phyloP scores from a whole-genome alignment of 2,888 invertebrate species.

The Cantharis rustica region DNA sequence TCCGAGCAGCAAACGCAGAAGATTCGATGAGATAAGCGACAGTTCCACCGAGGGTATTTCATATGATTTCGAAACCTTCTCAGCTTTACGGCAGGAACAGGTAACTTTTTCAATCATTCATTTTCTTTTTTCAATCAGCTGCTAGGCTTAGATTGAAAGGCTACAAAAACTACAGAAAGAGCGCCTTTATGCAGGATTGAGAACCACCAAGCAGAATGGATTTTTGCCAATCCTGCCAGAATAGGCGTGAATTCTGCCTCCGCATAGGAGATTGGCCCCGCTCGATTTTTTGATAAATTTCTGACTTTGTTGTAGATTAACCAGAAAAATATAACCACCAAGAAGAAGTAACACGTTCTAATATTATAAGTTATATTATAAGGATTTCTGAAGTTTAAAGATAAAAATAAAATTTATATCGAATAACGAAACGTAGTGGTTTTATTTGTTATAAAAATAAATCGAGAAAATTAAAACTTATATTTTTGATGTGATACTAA shows the following conservation, averaged over 20 bases:
- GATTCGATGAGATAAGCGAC: background rate
- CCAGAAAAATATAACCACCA: background rate
- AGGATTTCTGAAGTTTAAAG: background rate
- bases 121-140: too few species aligned
- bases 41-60: background rate
- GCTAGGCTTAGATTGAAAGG: too few species aligned
- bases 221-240: too few species aligned
- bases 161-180: too few species aligned
- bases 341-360: background rate
- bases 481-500: conserved; percentile 37
- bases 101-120: background rate
- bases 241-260: too few species aligned
- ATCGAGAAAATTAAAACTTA: background rate
- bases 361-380: background rate
- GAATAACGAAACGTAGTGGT: background rate
- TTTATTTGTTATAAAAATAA: background rate
- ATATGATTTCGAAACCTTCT: background rate
- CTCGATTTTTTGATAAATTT: background rate
- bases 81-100: background rate
- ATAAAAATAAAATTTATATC: background rate
- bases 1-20: background rate
- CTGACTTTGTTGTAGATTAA: background rate
- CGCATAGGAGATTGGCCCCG: too few species aligned
- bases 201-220: too few species aligned
- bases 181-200: too few species aligned